Evolutionary conservation across 2,888 invertebrate species (phyloP), one percentile per base, ranked within the genome.

Genomic region (Conistra vaccinii): DNA sequence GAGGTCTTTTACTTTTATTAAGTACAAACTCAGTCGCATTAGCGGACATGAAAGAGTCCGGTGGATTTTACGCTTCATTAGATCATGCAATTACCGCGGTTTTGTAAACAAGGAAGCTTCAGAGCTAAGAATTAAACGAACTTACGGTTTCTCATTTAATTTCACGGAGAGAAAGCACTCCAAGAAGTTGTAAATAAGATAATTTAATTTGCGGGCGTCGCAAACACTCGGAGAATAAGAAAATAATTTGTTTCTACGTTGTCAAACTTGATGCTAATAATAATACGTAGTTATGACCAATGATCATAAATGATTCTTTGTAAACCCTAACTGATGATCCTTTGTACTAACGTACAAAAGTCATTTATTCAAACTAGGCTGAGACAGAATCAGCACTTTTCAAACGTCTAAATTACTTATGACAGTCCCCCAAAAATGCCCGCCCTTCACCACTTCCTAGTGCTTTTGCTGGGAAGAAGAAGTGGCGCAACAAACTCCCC

Each of bases 131-230:
- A 66, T 65, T 66, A 78, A 78, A 78, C 53, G 53, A 71, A 61
- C 60, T 71, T 61, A 71, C 76, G 48, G 32, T 79, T 79, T 70
- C 75, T 75, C 12, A 62, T 80, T 80, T 71, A 60, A 65, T 76
- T 76, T 70, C 17, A 57, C 69, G 55, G 42, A 65, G 42, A 51
- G 32, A 65, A 65, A 71, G 55, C 58, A 39, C 20, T 60, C 14
- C 10, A 32, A 48, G 32, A 42, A 71, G 39, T 60, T 51, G n/a
- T 53, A 76, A 71, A 76, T 76, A 80, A 76, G 65, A 76, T 65
- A 55, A 68, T 60, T 63, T 39, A 67, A 79, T 58, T 60, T 12
- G 61, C 7, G n/a, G 14, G 20, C 39, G 60, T 32, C 32, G 45
- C 71, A 23, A 60, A 9, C 17, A 60, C 23, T 57, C 23, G 23